Conservation (phyloP, 2,888 invertebrate genomes). For the Lacanobia oleracea region DNA sequence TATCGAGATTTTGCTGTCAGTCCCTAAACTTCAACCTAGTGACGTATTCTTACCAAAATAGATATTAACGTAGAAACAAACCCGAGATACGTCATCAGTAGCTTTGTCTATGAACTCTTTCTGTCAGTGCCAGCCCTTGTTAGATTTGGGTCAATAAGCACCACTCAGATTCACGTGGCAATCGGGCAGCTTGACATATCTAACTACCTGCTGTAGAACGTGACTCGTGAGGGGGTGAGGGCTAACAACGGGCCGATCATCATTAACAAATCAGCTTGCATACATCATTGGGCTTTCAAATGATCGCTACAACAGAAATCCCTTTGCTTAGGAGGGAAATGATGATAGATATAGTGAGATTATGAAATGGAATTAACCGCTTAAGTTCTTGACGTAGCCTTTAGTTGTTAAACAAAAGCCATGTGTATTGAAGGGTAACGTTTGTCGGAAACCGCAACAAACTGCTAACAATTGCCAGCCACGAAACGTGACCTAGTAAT, state of each 20-base stretch:
- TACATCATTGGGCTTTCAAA: constrained; percentile 1
- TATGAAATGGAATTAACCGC: neutral
- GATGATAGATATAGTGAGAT: neutral
- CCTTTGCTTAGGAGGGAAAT: neutral
- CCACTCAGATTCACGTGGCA: constrained; percentile 33
- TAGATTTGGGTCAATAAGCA: constrained; percentile 53
- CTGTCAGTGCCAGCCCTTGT: constrained; percentile 38
- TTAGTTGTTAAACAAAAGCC: constrained; percentile 4
- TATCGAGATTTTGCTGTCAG: neutral
- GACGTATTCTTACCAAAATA: constrained; percentile 4
- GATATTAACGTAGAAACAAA: constrained; percentile 13
- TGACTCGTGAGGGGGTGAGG: constrained; percentile 7
- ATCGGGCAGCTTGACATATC: constrained; percentile 13
- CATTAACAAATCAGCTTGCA: constrained; percentile 17
- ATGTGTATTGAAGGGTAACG: neutral
- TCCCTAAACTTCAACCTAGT: neutral
- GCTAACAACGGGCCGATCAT: constrained; percentile 14
- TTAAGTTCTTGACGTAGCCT: neutral
- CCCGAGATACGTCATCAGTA: constrained; percentile 24
- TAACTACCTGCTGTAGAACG: constrained; percentile 20
- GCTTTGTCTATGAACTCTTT: constrained; percentile 34
- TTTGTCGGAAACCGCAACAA: constrained; percentile 13
- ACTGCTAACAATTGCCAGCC: constrained; percentile 16
- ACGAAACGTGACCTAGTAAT: constrained; percentile 21
- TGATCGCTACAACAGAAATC: neutral